These are phyloP conservation scores for Ditula angustiorana DNA, from an alignment of 2,888 invertebrate genomes.

Conservation along the genomic window DNA sequence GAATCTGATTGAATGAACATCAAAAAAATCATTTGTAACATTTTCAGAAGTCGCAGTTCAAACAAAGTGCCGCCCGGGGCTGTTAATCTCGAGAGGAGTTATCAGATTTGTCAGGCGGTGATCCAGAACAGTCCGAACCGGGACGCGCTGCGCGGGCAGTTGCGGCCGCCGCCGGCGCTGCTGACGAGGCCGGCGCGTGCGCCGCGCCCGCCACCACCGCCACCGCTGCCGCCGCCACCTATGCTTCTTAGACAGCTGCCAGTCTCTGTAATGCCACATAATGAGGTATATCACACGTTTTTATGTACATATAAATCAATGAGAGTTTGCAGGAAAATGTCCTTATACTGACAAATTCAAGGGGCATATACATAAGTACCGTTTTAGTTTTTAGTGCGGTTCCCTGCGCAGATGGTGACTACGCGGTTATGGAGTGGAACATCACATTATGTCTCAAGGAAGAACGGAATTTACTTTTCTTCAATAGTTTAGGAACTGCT, in stretches of 20 bases:
- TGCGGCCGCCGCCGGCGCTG: slow-evolving; percentile 94
- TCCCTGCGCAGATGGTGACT: too few relatives aligned
- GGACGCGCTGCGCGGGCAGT: slow-evolving; percentile 93
- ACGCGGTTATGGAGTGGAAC: too few relatives aligned
- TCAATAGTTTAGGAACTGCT: too few relatives aligned
- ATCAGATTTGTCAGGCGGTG: slow-evolving; percentile 97
- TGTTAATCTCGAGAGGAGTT: slow-evolving; percentile 96
- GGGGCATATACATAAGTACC: too few relatives aligned
- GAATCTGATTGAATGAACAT: too few relatives aligned
- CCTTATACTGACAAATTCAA: too few relatives aligned
- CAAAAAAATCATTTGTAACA: too few relatives aligned
- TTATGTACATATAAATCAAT: neutral
- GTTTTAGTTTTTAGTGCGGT: too few relatives aligned
- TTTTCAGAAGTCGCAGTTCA: slow-evolving; percentile 83
- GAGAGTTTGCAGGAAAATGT: too few relatives aligned
- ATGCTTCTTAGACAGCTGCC: slow-evolving; percentile 87
- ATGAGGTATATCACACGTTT: slow-evolving; percentile 59
- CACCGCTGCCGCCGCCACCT: slow-evolving; percentile 72
- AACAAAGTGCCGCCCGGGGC: slow-evolving; percentile 95
- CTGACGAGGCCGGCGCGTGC: slow-evolving; percentile 80
- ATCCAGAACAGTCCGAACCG: slow-evolving; percentile 97
- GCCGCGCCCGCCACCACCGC: slow-evolving; percentile 67
- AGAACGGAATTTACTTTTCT: too few relatives aligned
- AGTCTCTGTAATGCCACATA: slow-evolving; percentile 84
- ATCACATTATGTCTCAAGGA: too few relatives aligned